Evolutionary conservation across 1,140 invertebrate species (phyloP).

Genomic region (Pogonus chalceus): DNA sequence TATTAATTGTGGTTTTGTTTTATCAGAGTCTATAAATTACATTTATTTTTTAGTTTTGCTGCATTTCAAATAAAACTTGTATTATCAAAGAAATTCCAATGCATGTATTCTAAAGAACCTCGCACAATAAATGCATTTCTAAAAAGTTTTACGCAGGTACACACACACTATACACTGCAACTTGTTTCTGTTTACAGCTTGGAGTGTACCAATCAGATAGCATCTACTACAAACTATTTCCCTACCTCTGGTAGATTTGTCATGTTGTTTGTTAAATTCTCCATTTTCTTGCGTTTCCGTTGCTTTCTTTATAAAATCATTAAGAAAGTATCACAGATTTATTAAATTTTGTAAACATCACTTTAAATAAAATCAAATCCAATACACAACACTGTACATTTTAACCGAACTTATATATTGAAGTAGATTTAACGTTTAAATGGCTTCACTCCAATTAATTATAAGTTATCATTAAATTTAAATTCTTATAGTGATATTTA

Average conservation of each 20-base stretch:
- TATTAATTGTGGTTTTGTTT: too few species aligned
- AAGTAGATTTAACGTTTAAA: too few species aligned
- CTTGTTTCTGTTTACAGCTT: not conserved
- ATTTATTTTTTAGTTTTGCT: too few species aligned
- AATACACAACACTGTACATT: too few species aligned
- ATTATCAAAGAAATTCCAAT: not conserved
- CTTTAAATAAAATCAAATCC: too few species aligned
- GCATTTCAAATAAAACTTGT: too few species aligned
- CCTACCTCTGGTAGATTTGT: constrained; percentile 7
- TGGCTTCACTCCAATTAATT: too few species aligned
- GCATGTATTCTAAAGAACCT: not conserved
- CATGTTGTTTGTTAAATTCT: constrained; percentile 5
- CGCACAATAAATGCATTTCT: not conserved
- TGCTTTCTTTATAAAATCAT: not conserved
- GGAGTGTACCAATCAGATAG: constrained; percentile 1
- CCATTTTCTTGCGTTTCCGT: not conserved
- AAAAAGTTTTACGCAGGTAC: not conserved
- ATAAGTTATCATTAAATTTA: too few species aligned
- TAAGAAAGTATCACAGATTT: not conserved
- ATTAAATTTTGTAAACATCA: too few species aligned
- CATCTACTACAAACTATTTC: constrained; percentile 1
- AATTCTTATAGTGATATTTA: too few species aligned
- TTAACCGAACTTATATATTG: too few species aligned
- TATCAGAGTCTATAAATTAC: too few species aligned
- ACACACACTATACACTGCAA: not conserved